Percentiles rank a stretch among this genome's conserved stretches.
Evolutionary conservation across 2,113 vertebrate species (phyloP).

Genomic region (Paratilapia polleni): DNA sequence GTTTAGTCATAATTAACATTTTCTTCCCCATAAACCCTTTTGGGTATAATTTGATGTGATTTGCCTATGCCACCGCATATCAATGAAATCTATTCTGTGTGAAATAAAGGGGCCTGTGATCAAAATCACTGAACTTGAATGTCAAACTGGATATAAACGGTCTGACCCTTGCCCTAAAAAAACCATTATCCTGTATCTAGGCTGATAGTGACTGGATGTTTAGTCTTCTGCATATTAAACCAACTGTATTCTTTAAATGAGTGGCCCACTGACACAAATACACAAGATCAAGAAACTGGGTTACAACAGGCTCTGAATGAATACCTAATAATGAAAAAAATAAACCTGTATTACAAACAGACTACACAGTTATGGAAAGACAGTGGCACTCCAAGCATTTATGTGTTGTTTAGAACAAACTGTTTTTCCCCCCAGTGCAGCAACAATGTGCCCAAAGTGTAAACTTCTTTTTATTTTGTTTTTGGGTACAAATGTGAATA

Average conservation of each 20-base stretch:
- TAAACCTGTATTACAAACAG: not conserved
- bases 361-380: not conserved
- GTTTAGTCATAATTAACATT: not conserved
- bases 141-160: not conserved
- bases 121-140: not conserved
- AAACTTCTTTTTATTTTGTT: constrained; percentile 10
- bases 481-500: not conserved
- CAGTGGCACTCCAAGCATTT: not conserved
- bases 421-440: too few species aligned
- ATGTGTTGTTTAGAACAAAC: too few species aligned
- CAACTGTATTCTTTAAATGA: constrained; percentile 18
- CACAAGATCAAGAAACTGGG: constrained; percentile 9
- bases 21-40: not conserved
- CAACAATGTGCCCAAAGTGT: not conserved
- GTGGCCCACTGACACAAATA: constrained; percentile 48
- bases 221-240: not conserved
- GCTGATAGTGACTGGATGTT: not conserved
- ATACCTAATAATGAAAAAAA: constrained; percentile 27
- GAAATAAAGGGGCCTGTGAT: constrained; percentile 10
- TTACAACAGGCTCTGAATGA: constrained; percentile 17
- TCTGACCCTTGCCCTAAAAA: not conserved
- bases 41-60: constrained; percentile 8
- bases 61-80: not conserved
- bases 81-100: not conserved
- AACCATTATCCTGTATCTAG: not conserved